phyloP scores from a whole-genome alignment of 2,797 vertebrate species.

The Potorous gilbertii region DNA sequence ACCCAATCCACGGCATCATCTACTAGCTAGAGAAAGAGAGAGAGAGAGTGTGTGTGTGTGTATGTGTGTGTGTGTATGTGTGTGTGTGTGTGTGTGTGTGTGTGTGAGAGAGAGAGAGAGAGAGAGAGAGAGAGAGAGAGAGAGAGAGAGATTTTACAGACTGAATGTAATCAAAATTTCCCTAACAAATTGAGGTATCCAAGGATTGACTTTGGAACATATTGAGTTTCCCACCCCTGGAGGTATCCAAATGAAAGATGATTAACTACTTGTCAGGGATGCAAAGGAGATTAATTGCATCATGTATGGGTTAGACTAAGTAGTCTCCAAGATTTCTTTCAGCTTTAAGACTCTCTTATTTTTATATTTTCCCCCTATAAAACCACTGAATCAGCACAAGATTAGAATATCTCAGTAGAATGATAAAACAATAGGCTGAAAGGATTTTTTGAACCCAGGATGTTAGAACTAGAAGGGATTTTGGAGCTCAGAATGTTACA shows the following conservation, averaged over 20 bases:
- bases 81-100: no score
- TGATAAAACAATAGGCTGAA: not conserved
- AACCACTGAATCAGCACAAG: not conserved
- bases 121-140: not conserved
- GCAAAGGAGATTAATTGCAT: not conserved
- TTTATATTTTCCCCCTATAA: not conserved
- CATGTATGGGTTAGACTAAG: not conserved
- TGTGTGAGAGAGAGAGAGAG: not conserved
- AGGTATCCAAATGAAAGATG: not conserved
- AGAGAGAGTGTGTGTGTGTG: no score
- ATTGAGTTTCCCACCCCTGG: not conserved
- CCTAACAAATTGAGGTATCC: not conserved
- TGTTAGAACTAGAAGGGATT: not conserved
- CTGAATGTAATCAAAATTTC: not conserved
- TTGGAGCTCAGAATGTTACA: not conserved
- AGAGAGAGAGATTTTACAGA: no score
- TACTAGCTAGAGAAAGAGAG: not conserved
- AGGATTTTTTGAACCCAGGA: not conserved
- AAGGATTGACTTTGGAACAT: not conserved
- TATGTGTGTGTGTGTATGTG: no score
- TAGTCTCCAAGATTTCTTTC: not conserved
- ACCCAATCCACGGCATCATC: not conserved
- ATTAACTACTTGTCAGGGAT: not conserved
- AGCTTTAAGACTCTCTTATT: not conserved
- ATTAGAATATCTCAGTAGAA: not conserved